These are phyloP conservation scores for Danio rerio DNA, from an alignment of 2,113 vertebrate genomes.

Conservation along the genomic window DNA sequence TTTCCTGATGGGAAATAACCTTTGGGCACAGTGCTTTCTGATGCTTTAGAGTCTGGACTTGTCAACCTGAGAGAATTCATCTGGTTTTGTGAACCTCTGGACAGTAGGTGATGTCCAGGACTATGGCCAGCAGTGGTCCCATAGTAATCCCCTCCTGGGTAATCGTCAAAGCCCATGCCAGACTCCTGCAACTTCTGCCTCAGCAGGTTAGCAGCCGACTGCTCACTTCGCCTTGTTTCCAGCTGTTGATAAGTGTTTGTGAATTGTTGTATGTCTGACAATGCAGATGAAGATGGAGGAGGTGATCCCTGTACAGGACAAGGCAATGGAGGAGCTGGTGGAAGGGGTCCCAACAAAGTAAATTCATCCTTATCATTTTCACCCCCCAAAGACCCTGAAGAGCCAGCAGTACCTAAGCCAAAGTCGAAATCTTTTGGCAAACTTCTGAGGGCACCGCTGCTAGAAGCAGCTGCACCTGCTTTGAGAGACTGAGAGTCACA, in stretches of 20 bases:
- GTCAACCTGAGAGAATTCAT: conserved; percentile 71
- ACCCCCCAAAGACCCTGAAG: conserved; percentile 64
- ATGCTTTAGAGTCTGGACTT: conserved; percentile 69
- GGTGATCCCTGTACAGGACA: conserved; percentile 78
- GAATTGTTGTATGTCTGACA: conserved; percentile 82
- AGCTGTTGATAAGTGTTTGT: conserved; percentile 81
- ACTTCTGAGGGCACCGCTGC: conserved; percentile 34
- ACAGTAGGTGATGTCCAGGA: conserved; percentile 72
- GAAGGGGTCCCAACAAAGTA: conserved; percentile 76
- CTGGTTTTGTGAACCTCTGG: conserved; percentile 68
- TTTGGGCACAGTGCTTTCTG: conserved; percentile 82
- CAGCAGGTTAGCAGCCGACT: conserved; percentile 78
- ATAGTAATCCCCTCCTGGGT: conserved; percentile 75
- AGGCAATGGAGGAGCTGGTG: conserved; percentile 77
- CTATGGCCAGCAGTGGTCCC: conserved; percentile 70
- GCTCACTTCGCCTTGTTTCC: conserved; percentile 77
- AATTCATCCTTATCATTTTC: conserved; percentile 75
- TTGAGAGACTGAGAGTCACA: conserved; percentile 73
- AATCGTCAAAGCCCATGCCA: conserved; percentile 78
- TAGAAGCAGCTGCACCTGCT: conserved; percentile 50
- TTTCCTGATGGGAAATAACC: conserved; percentile 98
- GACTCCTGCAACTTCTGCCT: conserved; percentile 79
- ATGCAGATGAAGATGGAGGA: conserved; percentile 79
- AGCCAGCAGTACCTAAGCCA: conserved; percentile 71
- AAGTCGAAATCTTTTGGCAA: conserved; percentile 77